These are phyloP conservation scores for Archips crataeganus DNA, from an alignment of 2,888 invertebrate genomes.

Conservation along the genomic window DNA sequence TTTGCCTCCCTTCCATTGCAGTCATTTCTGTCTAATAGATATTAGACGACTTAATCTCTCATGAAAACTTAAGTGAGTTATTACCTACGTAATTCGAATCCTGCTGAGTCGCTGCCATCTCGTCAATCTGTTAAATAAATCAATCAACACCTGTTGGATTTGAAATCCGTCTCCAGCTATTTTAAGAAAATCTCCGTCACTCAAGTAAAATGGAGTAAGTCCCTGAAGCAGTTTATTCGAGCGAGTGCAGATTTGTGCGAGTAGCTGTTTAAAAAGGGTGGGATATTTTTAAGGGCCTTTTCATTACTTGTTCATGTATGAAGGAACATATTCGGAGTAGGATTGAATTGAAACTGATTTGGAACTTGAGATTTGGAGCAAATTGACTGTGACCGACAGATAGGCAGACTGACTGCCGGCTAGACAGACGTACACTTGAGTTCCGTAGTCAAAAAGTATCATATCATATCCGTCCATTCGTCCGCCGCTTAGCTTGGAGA, in stretches of 20 bases:
- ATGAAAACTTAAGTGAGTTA: background rate
- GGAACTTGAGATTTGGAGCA: no score
- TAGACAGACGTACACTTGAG: no score
- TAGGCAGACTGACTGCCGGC: no score
- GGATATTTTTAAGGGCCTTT: conserved; percentile 25
- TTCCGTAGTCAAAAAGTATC: no score
- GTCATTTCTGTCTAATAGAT: background rate
- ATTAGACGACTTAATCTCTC: background rate
- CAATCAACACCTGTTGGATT: conserved; percentile 27
- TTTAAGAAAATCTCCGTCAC: conserved; percentile 24
- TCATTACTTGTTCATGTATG: conserved; percentile 28
- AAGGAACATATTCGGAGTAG: conserved; percentile 21
- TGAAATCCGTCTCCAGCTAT: conserved; percentile 5
- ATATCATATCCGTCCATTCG: no score
- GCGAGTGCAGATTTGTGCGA: conserved; percentile 33
- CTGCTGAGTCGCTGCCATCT: conserved; percentile 15
- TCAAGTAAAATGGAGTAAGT: conserved; percentile 20
- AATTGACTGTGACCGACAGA: no score
- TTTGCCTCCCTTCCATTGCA: background rate
- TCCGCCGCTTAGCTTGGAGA: no score
- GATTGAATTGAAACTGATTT: conserved; percentile 2
- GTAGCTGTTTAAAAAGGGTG: conserved; percentile 30
- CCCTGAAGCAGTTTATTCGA: conserved; percentile 29
- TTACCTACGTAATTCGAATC: conserved; percentile 1
- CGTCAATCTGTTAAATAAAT: conserved; percentile 31